These are phyloP conservation scores for Microctonus brassicae DNA, from an alignment of 2,888 invertebrate species.

Conservation along the genomic window DNA sequence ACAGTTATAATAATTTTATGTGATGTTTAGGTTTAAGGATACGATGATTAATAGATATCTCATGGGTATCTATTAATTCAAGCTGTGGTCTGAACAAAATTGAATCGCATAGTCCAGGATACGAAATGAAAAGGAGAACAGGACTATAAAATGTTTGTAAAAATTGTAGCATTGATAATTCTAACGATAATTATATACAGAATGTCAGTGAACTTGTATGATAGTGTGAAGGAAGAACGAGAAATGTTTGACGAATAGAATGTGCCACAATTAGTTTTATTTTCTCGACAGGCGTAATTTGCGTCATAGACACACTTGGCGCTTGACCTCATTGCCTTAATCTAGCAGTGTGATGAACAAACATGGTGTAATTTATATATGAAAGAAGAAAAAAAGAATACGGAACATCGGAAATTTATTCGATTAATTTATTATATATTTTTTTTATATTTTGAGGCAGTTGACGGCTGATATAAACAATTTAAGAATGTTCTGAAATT, in stretches of 20 bases:
- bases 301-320: conserved; percentile 30
- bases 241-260: background rate
- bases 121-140: too few species aligned
- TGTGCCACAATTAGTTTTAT: background rate
- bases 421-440: too few species aligned
- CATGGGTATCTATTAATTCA: conserved; percentile 13
- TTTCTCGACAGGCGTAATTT: conserved; percentile 7
- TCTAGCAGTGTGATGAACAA: conserved; percentile 49
- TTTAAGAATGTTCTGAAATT: too few species aligned
- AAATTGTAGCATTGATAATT: too few species aligned
- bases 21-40: conserved; percentile 30
- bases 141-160: too few species aligned
- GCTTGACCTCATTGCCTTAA: conserved; percentile 66
- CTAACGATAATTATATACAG: too few species aligned
- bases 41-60: conserved; percentile 48
- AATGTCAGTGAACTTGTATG: background rate
- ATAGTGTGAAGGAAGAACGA: background rate
- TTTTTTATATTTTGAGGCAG: too few species aligned
- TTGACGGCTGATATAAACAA: too few species aligned
- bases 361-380: background rate
- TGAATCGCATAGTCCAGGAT: too few species aligned
- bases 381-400: conserved; percentile 7
- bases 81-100: too few species aligned
- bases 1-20: background rate
- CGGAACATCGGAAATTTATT: too few species aligned